Conservation (phyloP, 2,113 vertebrate species). For the Acrocephalus arundinaceus region DNA sequence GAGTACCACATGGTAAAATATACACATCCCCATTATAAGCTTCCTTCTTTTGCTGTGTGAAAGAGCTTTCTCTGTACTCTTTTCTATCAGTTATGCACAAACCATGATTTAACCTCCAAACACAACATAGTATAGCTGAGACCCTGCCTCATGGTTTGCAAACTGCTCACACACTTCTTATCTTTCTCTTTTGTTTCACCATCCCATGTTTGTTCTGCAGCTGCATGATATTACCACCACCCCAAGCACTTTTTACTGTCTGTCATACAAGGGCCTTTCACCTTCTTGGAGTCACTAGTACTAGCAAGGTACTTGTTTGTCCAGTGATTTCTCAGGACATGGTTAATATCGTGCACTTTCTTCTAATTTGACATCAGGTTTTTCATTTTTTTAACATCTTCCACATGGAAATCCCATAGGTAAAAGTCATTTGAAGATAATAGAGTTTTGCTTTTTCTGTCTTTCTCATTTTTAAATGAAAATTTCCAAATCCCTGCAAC, state of each 20-base stretch:
- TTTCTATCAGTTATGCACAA: neutral
- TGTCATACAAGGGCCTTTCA: neutral
- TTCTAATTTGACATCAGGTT: neutral
- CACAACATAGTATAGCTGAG: fast-evolving
- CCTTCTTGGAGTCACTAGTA: neutral
- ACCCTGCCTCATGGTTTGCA: neutral
- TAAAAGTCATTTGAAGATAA: neutral
- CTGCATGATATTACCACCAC: neutral
- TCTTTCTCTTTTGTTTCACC: neutral
- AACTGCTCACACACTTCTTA: neutral
- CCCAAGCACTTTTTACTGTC: neutral
- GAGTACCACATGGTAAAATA: neutral
- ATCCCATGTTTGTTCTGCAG: neutral
- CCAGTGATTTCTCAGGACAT: neutral
- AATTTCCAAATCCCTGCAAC: neutral
- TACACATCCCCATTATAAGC: neutral
- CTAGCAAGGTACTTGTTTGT: neutral
- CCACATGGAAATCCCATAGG: neutral
- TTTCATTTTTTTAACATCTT: neutral
- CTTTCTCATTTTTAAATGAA: neutral
- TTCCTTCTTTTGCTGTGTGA: neutral
- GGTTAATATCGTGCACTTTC: neutral
- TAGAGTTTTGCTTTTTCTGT: neutral
- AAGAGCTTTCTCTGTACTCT: neutral
- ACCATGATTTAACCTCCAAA: neutral